Base-by-base conservation (phyloP, 2,113 vertebrate genomes). In the Micromys minutus region DNA sequence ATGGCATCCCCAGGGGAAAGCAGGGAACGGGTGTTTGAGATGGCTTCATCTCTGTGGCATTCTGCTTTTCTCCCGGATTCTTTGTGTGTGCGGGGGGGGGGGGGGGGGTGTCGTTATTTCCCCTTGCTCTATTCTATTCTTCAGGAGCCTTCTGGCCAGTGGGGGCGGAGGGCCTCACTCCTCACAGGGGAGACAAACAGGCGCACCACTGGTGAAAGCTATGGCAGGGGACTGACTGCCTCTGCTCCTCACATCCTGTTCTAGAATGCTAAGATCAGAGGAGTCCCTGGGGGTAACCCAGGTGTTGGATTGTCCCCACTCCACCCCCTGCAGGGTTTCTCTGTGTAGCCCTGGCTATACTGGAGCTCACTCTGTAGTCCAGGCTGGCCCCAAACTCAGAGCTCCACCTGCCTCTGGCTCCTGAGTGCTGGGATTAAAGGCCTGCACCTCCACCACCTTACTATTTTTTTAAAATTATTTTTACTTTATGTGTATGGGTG, bases 151-250 rank as follows among this genome's bases (percentile, higher is more conserved):
- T 24, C 59, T 10, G 11, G 3, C 69, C 71, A 4, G 16, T 10
- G 5, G 47, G 15, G 59, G 55, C 67, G 1, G 7, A 63, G 29
- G 21, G 19, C 13, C 59, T 52, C 21, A 55, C 21, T 89, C 36
- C 45, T 74, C 21, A 39, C 16, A 7, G 45, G 22, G 7, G 50
- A 26, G 65, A 24, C 16, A 65, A 12, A 34, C 59, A 21, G 39
- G 24, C 42, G 36, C 2, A 17, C 0, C 22, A 0, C 55, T 39
- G n/a, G n/a, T n/a, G n/a, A n/a, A n/a, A n/a, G n/a, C n/a, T n/a
- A n/a, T 22, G 52, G 31, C 36, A 2, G 19, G 67, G 55, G 74
- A 71, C 17, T 11, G 21, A 7, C n/a, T n/a, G n/a, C 21, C 50
- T 77, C 36, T 8, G 26, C 86, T 4, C 42, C 55, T 50, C 55